These are phyloP conservation scores for Drosophila subquinaria DNA, from an alignment of 2,888 invertebrate species.

Conservation along the genomic window DNA sequence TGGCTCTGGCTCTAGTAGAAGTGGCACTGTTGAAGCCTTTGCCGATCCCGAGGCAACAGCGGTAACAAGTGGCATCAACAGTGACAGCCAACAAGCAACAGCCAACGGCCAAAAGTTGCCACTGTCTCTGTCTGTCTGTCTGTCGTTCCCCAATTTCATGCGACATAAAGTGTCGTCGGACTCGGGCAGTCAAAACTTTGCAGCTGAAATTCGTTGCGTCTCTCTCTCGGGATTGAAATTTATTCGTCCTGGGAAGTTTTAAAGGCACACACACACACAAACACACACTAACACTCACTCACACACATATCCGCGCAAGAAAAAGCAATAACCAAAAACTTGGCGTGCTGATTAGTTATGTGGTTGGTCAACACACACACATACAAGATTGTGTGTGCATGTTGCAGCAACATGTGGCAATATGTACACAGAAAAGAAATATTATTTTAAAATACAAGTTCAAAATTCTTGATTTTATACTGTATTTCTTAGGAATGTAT, in stretches of 20 bases:
- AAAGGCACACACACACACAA: constrained; percentile 46
- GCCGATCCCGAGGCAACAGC: constrained; percentile 59
- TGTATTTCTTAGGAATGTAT: too few relatives aligned
- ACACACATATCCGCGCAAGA: constrained; percentile 3
- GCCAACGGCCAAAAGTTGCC: constrained; percentile 36
- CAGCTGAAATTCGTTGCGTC: constrained; percentile 53
- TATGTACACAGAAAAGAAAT: background rate
- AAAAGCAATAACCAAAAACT: constrained; percentile 48
- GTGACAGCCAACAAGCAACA: constrained; percentile 47
- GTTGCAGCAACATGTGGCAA: constrained; percentile 47
- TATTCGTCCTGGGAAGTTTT: constrained; percentile 71
- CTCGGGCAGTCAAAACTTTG: constrained; percentile 64
- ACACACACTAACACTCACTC: constrained; percentile 13
- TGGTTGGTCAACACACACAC: constrained; percentile 14
- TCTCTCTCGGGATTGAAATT: constrained; percentile 76
- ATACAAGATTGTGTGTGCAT: background rate
- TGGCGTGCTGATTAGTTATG: constrained; percentile 57
- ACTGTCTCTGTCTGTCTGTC: constrained; percentile 37
- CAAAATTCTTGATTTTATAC: too few relatives aligned
- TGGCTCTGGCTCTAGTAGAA: background rate
- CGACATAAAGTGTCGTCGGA: constrained; percentile 70
- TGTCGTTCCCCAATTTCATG: constrained; percentile 74
- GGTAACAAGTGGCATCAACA: constrained; percentile 65
- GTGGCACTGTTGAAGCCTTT: constrained; percentile 37
- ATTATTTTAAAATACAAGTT: too few relatives aligned